phyloP scores from a whole-genome alignment of 2,888 invertebrate genomes.

The Lasioglossum leucozonium region DNA sequence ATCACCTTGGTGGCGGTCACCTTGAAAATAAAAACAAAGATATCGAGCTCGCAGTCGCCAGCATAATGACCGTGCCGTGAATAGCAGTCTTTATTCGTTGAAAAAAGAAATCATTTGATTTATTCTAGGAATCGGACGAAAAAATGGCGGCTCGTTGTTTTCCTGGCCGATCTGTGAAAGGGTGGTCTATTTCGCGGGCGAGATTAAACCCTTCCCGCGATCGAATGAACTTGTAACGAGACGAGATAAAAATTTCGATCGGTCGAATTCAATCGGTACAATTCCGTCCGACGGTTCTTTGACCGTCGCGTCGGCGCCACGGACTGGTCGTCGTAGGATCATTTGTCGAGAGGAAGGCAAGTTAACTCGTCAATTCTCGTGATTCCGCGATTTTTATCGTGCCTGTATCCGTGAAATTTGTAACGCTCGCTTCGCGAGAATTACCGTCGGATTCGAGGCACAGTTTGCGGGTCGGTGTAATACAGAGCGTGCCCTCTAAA shows the following conservation, averaged over 20 bases:
- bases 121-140: slow-evolving; percentile 21
- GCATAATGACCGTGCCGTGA: slow-evolving; percentile 19
- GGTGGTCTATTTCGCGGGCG: slow-evolving; percentile 22
- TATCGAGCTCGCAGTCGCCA: background rate
- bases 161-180: slow-evolving; percentile 36
- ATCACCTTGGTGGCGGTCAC: background rate
- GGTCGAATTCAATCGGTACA: background rate
- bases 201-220: background rate
- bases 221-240: background rate
- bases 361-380: background rate
- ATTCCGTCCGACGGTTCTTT: slow-evolving; percentile 13
- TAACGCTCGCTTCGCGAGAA: background rate
- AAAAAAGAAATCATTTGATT: slow-evolving; percentile 27
- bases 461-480: background rate
- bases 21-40: slow-evolving; percentile 18
- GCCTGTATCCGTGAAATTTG: background rate
- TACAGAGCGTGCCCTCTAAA: background rate
- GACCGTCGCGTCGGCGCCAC: background rate
- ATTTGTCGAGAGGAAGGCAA: background rate
- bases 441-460: background rate
- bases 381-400: background rate
- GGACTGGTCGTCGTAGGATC: background rate
- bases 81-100: slow-evolving; percentile 59
- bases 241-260: slow-evolving; percentile 22
- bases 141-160: slow-evolving; percentile 24